Conservation (phyloP, 2,113 vertebrate species). For the Pseudorectes ferrugineus region DNA sequence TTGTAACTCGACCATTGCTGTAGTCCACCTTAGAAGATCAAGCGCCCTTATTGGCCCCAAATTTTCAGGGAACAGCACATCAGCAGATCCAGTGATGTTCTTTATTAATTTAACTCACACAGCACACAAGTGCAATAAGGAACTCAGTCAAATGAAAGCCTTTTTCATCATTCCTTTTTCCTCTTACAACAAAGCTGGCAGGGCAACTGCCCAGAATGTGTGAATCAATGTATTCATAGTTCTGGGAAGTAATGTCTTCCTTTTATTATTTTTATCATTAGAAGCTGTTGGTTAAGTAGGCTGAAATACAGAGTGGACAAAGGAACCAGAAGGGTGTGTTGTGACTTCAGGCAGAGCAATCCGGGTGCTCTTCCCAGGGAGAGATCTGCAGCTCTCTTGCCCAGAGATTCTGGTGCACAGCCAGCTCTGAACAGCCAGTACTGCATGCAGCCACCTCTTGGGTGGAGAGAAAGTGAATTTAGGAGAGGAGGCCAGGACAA, state of each 20-base stretch:
- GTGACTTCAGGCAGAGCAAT: slow-evolving; percentile 3
- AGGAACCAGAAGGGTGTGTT: background rate
- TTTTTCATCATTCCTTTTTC: background rate
- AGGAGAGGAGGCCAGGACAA: background rate
- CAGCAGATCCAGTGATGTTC: background rate
- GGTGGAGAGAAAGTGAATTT: background rate
- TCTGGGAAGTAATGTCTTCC: background rate
- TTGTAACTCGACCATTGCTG: background rate
- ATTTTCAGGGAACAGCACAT: background rate
- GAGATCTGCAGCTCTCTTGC: background rate
- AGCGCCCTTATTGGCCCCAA: background rate
- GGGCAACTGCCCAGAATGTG: background rate
- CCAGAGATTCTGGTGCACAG: background rate
- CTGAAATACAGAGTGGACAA: background rate
- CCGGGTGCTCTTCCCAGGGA: slow-evolving; percentile 1
- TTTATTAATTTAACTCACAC: background rate
- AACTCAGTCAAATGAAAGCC: background rate
- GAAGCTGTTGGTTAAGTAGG: background rate
- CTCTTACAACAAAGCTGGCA: background rate
- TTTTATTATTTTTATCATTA: background rate
- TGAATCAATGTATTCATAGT: background rate
- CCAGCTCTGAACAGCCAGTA: background rate
- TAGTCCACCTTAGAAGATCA: background rate
- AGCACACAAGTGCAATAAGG: background rate
- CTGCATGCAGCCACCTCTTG: background rate